Conservation (phyloP, 2,888 invertebrate species). For the Pardosa pseudoannulata region DNA sequence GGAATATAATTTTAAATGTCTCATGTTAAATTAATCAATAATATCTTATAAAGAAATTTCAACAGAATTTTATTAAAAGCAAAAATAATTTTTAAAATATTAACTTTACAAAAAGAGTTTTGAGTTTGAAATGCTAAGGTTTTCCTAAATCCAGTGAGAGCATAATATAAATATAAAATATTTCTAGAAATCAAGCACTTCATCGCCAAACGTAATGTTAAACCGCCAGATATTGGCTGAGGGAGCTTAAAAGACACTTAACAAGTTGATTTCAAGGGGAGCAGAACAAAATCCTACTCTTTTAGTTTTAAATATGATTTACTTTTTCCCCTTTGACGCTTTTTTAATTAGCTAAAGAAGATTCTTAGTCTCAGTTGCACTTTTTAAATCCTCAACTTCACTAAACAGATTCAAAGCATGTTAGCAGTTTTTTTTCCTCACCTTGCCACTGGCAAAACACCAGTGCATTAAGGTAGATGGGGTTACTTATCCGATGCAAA, state of each 20-base stretch:
- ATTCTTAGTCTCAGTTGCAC: constrained; percentile 23
- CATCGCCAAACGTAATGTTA: constrained; percentile 35
- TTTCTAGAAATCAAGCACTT: too few species aligned
- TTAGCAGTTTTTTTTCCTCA: constrained; percentile 20
- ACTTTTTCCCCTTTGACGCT: constrained; percentile 5
- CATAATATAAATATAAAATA: too few species aligned
- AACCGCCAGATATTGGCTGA: constrained; percentile 10
- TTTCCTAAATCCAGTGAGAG: too few species aligned
- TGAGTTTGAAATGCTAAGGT: too few species aligned
- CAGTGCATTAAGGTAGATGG: constrained; percentile 46
- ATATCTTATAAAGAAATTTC: too few species aligned
- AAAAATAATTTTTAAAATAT: too few species aligned
- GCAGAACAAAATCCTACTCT: constrained; percentile 42
- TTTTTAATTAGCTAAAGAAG: constrained; percentile 67
- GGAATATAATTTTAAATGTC: too few species aligned
- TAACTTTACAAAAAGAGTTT: too few species aligned
- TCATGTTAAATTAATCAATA: too few species aligned
- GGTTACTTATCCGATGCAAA: constrained; percentile 20
- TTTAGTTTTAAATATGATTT: constrained; percentile 61
- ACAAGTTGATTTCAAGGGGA: constrained; percentile 32
- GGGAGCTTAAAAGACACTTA: constrained; percentile 18
- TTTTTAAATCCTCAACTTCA: constrained; percentile 52
- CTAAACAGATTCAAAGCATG: constrained; percentile 45
- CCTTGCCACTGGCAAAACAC: constrained; percentile 19
- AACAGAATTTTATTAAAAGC: too few species aligned